phyloP scores from a whole-genome alignment of 1,140 invertebrate genomes.

The Brachionus rotundiformis region DNA sequence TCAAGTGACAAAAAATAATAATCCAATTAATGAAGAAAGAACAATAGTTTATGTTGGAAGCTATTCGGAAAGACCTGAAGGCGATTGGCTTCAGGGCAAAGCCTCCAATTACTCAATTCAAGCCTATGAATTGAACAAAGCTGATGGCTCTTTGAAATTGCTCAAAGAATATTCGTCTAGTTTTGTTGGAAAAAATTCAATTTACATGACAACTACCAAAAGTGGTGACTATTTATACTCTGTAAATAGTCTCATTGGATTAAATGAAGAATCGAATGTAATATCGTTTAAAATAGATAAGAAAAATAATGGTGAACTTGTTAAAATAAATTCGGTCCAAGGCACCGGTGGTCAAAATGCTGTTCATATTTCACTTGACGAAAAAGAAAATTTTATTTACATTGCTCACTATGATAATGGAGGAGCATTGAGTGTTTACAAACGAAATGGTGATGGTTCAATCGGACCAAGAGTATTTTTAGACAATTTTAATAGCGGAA shows the following conservation, averaged over 20 bases:
- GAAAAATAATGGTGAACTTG: slow-evolving; percentile 28
- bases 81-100: slow-evolving; percentile 16
- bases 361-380: slow-evolving; percentile 33
- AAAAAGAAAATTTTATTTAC: slow-evolving; percentile 9
- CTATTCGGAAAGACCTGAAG: slow-evolving; percentile 18
- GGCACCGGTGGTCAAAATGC: slow-evolving; percentile 34
- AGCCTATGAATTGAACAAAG: slow-evolving; percentile 2
- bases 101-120: slow-evolving; percentile 28
- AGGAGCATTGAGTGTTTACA: slow-evolving; percentile 39
- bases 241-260: slow-evolving; percentile 13
- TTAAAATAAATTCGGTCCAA: slow-evolving; percentile 26
- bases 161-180: slow-evolving; percentile 12
- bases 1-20: background rate
- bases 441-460: slow-evolving; percentile 24
- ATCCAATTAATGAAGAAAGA: background rate
- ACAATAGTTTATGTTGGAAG: slow-evolving; percentile 29
- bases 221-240: slow-evolving; percentile 23
- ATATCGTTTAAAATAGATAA: slow-evolving; percentile 43
- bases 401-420: slow-evolving; percentile 6
- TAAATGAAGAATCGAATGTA: slow-evolving; percentile 32
- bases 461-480: slow-evolving; percentile 31
- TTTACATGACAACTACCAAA: slow-evolving; percentile 27
- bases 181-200: slow-evolving; percentile 32
- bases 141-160: slow-evolving; percentile 15
- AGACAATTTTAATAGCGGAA: slow-evolving; percentile 30